Conservation (phyloP, 92 coral and sea anemone genomes). For the Siderastrea siderea region DNA sequence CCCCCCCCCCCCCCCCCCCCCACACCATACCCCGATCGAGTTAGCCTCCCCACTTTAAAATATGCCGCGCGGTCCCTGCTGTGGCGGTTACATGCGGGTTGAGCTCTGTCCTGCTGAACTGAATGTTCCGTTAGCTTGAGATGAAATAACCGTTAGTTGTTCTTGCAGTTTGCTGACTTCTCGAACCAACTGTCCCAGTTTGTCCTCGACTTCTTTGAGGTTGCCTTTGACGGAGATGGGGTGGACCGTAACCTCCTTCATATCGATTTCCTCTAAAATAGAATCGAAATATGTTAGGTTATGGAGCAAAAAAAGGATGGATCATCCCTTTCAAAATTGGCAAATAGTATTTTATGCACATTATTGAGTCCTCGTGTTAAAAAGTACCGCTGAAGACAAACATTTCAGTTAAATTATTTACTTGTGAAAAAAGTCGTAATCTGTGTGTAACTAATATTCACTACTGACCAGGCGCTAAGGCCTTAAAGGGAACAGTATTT, state of each 20-base stretch:
- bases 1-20: too few species aligned
- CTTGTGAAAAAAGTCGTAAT: too few species aligned
- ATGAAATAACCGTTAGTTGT: slow-evolving; percentile 14
- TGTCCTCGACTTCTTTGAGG: slow-evolving; percentile 42
- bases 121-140: background rate
- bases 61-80: background rate
- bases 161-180: slow-evolving; percentile 39
- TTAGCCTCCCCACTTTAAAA: background rate
- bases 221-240: background rate
- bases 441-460: too few species aligned
- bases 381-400: too few species aligned
- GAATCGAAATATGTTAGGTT: background rate
- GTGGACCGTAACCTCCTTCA: slow-evolving; percentile 15
- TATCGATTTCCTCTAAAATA: slow-evolving; percentile 23
- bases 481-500: too few species aligned
- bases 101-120: background rate
- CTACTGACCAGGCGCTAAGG: too few species aligned
- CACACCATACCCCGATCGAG: background rate
- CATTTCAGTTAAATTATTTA: too few species aligned
- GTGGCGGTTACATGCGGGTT: background rate
- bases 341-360: too few species aligned
- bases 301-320: too few species aligned
- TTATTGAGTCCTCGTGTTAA: too few species aligned
- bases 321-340: too few species aligned
- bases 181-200: slow-evolving; percentile 21